Conservation (phyloP, 2,888 invertebrate genomes). For the Parascotia fuliginaria region DNA sequence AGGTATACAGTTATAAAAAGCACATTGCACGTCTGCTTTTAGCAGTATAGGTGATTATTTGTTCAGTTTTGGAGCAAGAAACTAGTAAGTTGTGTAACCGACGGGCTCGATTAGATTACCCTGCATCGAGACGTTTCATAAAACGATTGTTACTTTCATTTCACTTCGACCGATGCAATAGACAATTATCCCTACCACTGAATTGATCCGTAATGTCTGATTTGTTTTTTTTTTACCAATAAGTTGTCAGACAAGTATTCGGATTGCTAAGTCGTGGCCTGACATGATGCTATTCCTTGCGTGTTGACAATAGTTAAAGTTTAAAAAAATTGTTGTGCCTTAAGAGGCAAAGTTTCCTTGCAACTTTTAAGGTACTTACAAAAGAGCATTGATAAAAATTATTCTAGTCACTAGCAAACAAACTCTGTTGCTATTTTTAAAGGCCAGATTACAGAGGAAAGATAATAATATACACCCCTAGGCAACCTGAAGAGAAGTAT, state of each 20-base stretch:
- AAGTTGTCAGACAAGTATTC: too few relatives aligned
- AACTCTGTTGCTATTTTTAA: too few relatives aligned
- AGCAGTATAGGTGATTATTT: constrained; percentile 51
- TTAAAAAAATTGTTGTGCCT: too few relatives aligned
- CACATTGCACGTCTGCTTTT: constrained; percentile 1
- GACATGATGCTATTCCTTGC: neutral
- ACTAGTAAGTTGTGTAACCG: constrained; percentile 64
- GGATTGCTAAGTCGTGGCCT: neutral
- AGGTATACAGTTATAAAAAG: neutral
- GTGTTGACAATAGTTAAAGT: too few relatives aligned
- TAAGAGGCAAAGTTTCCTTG: too few relatives aligned
- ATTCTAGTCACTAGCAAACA: too few relatives aligned
- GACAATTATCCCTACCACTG: constrained; percentile 50
- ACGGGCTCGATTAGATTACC: constrained; percentile 71
- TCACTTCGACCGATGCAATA: constrained; percentile 59
- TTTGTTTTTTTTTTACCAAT: neutral
- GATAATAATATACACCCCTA: too few relatives aligned
- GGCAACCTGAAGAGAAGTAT: too few relatives aligned
- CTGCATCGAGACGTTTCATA: constrained; percentile 74
- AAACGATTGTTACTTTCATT: constrained; percentile 82
- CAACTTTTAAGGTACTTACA: too few relatives aligned
- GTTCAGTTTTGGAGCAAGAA: constrained; percentile 54
- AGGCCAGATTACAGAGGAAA: too few relatives aligned
- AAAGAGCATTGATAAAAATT: too few relatives aligned
- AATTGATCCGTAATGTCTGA: constrained; percentile 25